Evolutionary conservation across 2,113 vertebrate genomes (phyloP).

Genomic region (Saguinus imperator): DNA sequence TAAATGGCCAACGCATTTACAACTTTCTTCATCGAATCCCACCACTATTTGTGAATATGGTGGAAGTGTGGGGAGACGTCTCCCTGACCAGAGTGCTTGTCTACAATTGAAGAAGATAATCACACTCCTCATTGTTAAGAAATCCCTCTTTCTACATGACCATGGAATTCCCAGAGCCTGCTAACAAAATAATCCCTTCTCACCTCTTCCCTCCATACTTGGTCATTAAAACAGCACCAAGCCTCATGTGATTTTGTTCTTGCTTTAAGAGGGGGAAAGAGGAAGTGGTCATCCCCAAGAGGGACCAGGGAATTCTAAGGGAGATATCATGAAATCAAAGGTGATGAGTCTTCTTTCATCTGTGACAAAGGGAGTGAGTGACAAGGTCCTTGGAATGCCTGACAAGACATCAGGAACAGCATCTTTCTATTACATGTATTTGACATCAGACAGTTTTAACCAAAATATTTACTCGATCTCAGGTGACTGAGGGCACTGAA

Average conservation of each 20-base stretch:
- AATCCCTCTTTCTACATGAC: too few relatives aligned
- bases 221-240: background rate
- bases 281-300: background rate
- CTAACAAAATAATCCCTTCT: too few relatives aligned
- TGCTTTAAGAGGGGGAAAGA: background rate
- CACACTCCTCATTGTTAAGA: background rate
- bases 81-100: background rate
- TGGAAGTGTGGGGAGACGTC: background rate
- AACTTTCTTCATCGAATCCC: background rate
- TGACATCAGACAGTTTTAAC: background rate
- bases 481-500: background rate
- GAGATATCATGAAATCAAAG: background rate
- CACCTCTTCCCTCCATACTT: background rate
- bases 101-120: background rate
- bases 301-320: too few relatives aligned
- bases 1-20: background rate
- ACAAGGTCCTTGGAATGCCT: background rate
- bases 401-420: background rate
- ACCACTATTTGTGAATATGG: background rate
- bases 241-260: background rate
- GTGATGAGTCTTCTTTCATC: background rate
- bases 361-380: background rate
- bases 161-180: too few relatives aligned
- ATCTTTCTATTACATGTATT: background rate
- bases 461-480: background rate